phyloP scores from a whole-genome alignment of 2,113 vertebrate species.

The Macrotus californicus region DNA sequence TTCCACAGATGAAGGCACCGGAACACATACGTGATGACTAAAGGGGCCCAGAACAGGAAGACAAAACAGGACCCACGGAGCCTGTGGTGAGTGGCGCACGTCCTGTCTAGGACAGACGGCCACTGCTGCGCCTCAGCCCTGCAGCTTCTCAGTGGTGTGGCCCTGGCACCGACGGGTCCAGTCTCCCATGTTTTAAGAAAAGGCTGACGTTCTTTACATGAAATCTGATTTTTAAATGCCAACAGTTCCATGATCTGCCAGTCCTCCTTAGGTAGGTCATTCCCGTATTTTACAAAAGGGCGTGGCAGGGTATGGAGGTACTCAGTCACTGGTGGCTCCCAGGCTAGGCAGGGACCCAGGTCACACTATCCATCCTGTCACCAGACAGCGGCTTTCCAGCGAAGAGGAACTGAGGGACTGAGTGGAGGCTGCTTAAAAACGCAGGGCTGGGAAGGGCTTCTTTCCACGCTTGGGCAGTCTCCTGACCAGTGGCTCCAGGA shows the following conservation, averaged over 20 bases:
- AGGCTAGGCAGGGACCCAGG: neutral
- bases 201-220: neutral
- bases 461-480: neutral
- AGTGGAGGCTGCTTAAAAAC: neutral
- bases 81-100: neutral
- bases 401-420: neutral
- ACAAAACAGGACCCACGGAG: neutral
- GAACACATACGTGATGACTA: fast-evolving
- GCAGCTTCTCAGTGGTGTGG: neutral
- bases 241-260: neutral
- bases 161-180: neutral
- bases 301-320: neutral
- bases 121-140: neutral
- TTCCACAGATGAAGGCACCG: fast-evolving
- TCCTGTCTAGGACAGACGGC: too few species aligned
- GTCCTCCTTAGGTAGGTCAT: neutral
- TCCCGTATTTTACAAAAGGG: neutral
- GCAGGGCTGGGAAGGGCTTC: neutral
- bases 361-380: neutral
- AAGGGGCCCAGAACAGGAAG: neutral
- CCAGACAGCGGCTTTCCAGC: neutral
- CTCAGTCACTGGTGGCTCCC: neutral
- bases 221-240: neutral
- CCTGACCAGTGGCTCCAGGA: neutral
- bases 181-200: neutral